A percentile compares a stretch with the other conserved stretches of the same genome.
These are phyloP conservation scores for Sparus aurata DNA, from an alignment of 2,797 vertebrate genomes.

Conservation along the genomic window DNA sequence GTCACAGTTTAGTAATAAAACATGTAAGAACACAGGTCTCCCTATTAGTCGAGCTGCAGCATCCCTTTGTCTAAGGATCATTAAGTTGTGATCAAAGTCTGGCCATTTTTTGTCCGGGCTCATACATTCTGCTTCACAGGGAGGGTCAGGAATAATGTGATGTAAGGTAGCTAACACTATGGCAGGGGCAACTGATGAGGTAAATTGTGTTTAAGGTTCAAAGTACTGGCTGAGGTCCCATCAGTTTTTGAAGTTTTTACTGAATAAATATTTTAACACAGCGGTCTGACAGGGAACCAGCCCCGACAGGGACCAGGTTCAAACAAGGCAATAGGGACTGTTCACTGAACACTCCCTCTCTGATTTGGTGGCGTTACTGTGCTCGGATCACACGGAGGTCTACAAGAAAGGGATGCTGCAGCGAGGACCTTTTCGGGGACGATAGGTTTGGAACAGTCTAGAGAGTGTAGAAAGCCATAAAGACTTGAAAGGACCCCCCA, in stretches of 20 bases:
- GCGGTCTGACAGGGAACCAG: conserved; percentile 81
- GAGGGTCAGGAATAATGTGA: conserved; percentile 44
- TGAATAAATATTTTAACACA: conserved; percentile 54
- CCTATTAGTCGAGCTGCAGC: conserved; percentile 79
- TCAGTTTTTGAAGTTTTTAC: conserved; percentile 22
- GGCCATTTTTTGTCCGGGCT: conserved; percentile 32
- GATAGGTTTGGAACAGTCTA: conserved; percentile 79
- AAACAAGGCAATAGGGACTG: conserved; percentile 61
- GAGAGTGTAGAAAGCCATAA: conserved; percentile 74
- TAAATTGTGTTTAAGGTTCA: conserved; percentile 22
- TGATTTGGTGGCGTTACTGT: conserved; percentile 36
- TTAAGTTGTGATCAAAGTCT: conserved; percentile 49
- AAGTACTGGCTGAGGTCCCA: conserved; percentile 42
- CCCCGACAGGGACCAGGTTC: conserved; percentile 74
- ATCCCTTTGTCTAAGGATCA: conserved; percentile 71
- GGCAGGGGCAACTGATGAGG: conserved; percentile 33
- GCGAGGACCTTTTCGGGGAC: conserved; percentile 68
- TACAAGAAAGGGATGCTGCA: conserved; percentile 77
- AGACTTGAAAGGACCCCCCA: conserved; percentile 64
- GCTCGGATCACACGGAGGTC: conserved; percentile 57
- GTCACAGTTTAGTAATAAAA: conserved; percentile 90
- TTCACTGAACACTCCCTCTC: conserved; percentile 28
- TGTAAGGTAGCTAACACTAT: conserved; percentile 38
- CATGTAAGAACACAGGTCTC: conserved; percentile 79
- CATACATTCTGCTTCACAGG: conserved; percentile 74